A percentile compares a stretch with the other conserved stretches of the same genome.
Evolutionary conservation across 2,888 invertebrate genomes (phyloP).

Genomic region (Lepas anatifera): DNA sequence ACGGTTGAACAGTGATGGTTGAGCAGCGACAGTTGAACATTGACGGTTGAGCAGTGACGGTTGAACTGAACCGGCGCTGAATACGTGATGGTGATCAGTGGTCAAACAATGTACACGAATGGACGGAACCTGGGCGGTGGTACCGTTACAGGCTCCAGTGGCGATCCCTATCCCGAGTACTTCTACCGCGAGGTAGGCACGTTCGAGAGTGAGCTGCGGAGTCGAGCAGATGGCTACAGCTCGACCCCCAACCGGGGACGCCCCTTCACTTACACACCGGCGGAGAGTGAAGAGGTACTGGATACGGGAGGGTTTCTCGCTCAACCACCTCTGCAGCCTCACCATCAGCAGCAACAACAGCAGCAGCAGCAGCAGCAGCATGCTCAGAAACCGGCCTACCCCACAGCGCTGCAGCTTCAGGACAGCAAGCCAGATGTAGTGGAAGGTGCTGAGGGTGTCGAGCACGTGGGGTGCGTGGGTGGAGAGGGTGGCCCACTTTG

Average conservation of each 20-base stretch:
- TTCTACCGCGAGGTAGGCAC: conserved; percentile 6
- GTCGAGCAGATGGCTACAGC: neutral
- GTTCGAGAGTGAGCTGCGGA: neutral
- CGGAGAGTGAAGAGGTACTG: neutral
- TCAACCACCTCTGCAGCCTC: too few species aligned
- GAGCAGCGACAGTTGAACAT: too few species aligned
- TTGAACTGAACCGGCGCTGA: too few species aligned
- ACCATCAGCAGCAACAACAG: neutral
- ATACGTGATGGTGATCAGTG: neutral
- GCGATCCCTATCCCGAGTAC: neutral
- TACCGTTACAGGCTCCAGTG: too few species aligned
- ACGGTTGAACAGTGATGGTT: too few species aligned
- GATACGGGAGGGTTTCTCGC: neutral
- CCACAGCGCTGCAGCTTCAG: neutral
- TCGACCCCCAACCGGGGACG: neutral
- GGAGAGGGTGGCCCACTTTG: neutral
- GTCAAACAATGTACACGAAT: neutral
- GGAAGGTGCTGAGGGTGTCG: neutral
- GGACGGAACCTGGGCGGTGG: neutral
- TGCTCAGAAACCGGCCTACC: neutral
- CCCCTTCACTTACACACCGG: conserved; percentile 1
- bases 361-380: neutral
- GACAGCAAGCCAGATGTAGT: neutral
- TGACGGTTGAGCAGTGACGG: too few species aligned
- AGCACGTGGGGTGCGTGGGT: too few species aligned